Evolutionary conservation across 2,797 vertebrate genomes (phyloP), one percentile per base, ranked within the genome.

Genomic region (Tauraco hartlaubi): DNA sequence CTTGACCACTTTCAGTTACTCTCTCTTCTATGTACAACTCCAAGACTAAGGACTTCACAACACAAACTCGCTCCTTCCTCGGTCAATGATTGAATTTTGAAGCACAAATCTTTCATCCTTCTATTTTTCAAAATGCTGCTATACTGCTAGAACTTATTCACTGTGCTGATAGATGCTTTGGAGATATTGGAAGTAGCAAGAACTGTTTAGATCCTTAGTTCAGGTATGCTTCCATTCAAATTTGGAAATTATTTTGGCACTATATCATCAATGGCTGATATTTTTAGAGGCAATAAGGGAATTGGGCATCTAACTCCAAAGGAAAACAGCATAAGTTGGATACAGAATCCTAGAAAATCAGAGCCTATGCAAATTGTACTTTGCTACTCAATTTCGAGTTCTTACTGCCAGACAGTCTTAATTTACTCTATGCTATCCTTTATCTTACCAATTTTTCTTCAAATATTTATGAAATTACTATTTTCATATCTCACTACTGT

Each of bases 351-450:
- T 61, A 11, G 33, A 78, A 77, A 55, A 75, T 56, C 9, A 21
- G 9, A 43, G 9, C 10, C 18, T 4, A 2, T 46, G 9, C 0
- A 0, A 75, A 25, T 74, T 61, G 10, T 28, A 46, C 15, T 82
- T 90, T 37, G 31, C 22, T 51, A 26, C 28, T 85, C 18, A 39
- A 1, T 69, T 88, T 87, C 0, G 4, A 48, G 9, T 37, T 81
- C 23, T 43, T 78, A 6, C 12, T 92, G 51, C 55, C 37, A 59
- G 5, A 35, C 33, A 62, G 7, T 59, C 39, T 71, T 77, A 74
- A 39, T 29, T 80, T 79, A 6, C 1, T 44, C 9, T 54, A 2
- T 52, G 10, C 3, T 54, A 4, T 41, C 16, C 13, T 74, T 72
- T 5, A 9, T 68, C 8, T 62, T 67, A 51, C 1, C 7, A 39